A percentile compares a stretch with the other conserved stretches of the same genome.
Evolutionary conservation across 1,140 invertebrate genomes (phyloP).

Genomic region (Eumaeus atala): DNA sequence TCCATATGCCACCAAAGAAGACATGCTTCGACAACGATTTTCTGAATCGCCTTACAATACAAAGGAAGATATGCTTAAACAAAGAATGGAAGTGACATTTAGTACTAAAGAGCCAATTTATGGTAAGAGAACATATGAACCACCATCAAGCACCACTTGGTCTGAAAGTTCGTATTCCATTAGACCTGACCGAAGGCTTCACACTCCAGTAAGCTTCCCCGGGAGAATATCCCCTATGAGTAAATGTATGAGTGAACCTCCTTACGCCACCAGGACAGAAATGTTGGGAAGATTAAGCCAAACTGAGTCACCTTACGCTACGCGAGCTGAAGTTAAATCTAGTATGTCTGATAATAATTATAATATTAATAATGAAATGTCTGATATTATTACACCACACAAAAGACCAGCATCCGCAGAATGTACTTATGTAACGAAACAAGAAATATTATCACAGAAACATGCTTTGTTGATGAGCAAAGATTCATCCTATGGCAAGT

Average conservation of each 20-base stretch:
- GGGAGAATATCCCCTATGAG: conserved; percentile 56
- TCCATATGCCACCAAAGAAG: conserved; percentile 69
- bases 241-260: conserved; percentile 68
- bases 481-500: conserved; percentile 53
- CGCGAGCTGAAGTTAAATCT: conserved; percentile 54
- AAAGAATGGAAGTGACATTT: conserved; percentile 55
- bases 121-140: conserved; percentile 64
- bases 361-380: conserved; percentile 37
- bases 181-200: conserved; percentile 55
- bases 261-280: conserved; percentile 58
- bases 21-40: conserved; percentile 65
- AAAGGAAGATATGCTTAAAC: conserved; percentile 63
- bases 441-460: conserved; percentile 73
- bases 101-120: conserved; percentile 52
- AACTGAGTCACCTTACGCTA: conserved; percentile 54
- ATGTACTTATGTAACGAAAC: conserved; percentile 68
- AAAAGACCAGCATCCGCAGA: conserved; percentile 57
- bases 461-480: conserved; percentile 60
- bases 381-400: conserved; percentile 40
- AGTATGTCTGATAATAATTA: conserved; percentile 58
- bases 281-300: conserved; percentile 58
- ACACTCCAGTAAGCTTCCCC: conserved; percentile 55
- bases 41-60: conserved; percentile 70
- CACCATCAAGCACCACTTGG: conserved; percentile 58
- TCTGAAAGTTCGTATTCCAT: conserved; percentile 54